Evolutionary conservation across 2,797 vertebrate genomes (phyloP).

Genomic region (Tauraco hartlaubi): DNA sequence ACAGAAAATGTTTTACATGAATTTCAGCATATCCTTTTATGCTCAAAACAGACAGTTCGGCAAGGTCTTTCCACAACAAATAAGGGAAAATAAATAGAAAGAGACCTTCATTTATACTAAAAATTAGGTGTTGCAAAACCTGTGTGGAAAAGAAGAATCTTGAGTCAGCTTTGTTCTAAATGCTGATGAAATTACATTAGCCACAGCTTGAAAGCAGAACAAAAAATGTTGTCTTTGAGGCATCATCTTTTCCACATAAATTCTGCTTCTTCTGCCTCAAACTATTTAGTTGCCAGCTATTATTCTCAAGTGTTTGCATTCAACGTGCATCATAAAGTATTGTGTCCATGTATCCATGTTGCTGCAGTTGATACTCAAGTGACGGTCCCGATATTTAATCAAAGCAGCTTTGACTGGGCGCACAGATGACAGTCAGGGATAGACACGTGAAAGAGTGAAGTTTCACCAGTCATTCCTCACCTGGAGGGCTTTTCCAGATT

Average conservation of each 20-base stretch:
- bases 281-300: neutral
- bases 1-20: constrained; percentile 29
- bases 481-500: neutral
- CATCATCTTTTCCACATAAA: neutral
- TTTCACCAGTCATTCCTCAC: neutral
- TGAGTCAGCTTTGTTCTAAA: constrained; percentile 3
- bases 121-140: constrained; percentile 22
- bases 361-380: neutral
- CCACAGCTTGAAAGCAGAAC: neutral
- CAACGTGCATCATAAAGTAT: neutral
- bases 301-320: neutral
- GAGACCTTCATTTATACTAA: constrained; percentile 25
- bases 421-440: neutral
- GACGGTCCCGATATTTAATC: neutral
- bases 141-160: constrained; percentile 13
- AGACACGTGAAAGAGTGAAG: neutral
- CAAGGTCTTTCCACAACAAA: constrained; percentile 32
- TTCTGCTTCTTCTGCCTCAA: neutral
- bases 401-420: constrained; percentile 6
- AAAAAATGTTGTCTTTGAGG: neutral
- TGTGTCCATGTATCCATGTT: neutral
- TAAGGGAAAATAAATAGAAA: constrained; percentile 47
- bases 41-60: neutral
- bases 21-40: constrained; percentile 17
- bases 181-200: constrained; percentile 5